These are phyloP conservation scores for Stegastes partitus DNA, from an alignment of 2,113 vertebrate species.

Conservation along the genomic window DNA sequence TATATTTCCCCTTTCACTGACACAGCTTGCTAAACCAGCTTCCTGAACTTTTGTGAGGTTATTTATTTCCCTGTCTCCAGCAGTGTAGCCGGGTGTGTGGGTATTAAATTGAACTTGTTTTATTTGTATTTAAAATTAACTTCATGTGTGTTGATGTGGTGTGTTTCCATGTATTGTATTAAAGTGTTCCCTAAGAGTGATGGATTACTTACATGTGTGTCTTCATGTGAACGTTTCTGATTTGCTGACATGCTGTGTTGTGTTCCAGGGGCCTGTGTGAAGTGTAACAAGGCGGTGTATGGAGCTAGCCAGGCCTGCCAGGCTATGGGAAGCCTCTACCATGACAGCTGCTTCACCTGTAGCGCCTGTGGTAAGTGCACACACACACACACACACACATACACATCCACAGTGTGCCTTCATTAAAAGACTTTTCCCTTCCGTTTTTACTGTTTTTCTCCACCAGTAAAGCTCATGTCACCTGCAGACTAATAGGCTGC, in stretches of 20 bases:
- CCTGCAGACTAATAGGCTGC: conserved; percentile 33
- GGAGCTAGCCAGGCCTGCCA: conserved; percentile 96
- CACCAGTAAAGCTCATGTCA: conserved; percentile 16
- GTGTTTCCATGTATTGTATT: not conserved
- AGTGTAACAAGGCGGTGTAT: conserved; percentile 93
- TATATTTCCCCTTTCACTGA: conserved; percentile 68
- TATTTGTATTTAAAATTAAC: conserved; percentile 3
- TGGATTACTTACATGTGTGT: not conserved
- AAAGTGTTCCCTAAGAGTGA: not conserved
- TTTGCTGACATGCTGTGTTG: conserved; percentile 28
- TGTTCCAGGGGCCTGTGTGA: conserved; percentile 90
- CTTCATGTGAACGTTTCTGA: conserved; percentile 10
- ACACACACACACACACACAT: conserved; percentile 15
- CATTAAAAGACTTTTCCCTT: not conserved
- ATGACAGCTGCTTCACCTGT: conserved; percentile 95
- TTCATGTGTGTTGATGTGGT: not conserved
- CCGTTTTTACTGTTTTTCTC: conserved; percentile 34
- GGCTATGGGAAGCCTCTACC: conserved; percentile 97
- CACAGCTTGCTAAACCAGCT: conserved; percentile 46
- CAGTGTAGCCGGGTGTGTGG: not conserved
- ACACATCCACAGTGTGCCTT: conserved; percentile 4
- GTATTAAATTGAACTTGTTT: not conserved
- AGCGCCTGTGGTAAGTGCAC: conserved; percentile 94
- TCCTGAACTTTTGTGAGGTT: conserved; percentile 49
- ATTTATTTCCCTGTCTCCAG: conserved; percentile 16